phyloP scores from a whole-genome alignment of 2,888 invertebrate species.

The Euproctis similis region DNA sequence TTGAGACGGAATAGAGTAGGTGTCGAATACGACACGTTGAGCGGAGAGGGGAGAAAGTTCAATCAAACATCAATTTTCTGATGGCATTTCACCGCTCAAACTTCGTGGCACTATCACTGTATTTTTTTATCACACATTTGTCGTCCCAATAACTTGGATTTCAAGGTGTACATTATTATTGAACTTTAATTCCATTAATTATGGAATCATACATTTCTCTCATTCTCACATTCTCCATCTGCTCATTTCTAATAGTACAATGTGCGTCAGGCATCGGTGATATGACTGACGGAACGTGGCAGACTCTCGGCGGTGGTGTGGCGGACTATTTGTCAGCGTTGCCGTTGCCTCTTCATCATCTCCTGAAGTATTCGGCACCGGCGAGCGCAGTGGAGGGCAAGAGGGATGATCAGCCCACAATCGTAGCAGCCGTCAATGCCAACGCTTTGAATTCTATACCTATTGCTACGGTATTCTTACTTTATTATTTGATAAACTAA shows the following conservation, averaged over 20 bases:
- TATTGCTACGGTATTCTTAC: conserved; percentile 40
- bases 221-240: conserved; percentile 1
- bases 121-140: no score
- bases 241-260: conserved; percentile 19
- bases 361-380: conserved; percentile 86
- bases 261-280: conserved; percentile 57
- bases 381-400: conserved; percentile 79
- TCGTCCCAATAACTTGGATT: no score
- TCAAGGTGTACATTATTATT: not conserved
- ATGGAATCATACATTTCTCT: not conserved
- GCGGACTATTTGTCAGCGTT: conserved; percentile 90
- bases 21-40: no score
- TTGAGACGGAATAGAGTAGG: no score
- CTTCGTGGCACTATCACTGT: no score
- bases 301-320: conserved; percentile 85
- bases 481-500: no score
- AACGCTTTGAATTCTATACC: conserved; percentile 44
- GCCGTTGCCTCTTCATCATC: conserved; percentile 87
- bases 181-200: not conserved
- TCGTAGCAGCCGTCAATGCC: conserved; percentile 62
- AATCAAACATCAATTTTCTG: no score
- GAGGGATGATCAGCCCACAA: conserved; percentile 78
- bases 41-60: no score
- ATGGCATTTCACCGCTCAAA: no score
- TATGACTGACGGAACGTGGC: conserved; percentile 77